phyloP scores from a whole-genome alignment of 2,888 invertebrate genomes.

The Chloroclystis v-ata region DNA sequence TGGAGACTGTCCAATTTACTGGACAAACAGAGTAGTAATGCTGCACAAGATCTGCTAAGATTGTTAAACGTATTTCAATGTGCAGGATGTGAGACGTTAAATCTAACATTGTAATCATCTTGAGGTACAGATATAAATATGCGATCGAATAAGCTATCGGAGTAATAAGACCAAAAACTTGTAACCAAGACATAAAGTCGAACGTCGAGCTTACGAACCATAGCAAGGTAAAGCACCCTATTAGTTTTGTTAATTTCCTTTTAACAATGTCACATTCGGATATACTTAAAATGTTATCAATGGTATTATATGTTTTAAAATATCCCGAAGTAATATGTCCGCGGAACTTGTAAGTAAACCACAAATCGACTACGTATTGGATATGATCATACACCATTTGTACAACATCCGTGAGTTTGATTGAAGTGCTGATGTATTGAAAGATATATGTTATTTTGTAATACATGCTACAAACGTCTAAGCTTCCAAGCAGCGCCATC shows the following conservation, averaged over 20 bases:
- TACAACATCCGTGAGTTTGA: constrained; percentile 48
- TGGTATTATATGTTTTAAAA: constrained; percentile 45
- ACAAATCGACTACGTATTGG: constrained; percentile 54
- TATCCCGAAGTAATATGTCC: constrained; percentile 45
- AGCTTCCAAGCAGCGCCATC: constrained; percentile 31
- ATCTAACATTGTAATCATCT: constrained; percentile 55
- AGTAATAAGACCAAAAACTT: constrained; percentile 38
- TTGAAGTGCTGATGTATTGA: constrained; percentile 35
- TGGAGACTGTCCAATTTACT: constrained; percentile 25
- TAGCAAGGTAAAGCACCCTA: constrained; percentile 35
- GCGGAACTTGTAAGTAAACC: constrained; percentile 51
- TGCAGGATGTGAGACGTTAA: constrained; percentile 52
- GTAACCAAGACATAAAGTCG: constrained; percentile 49
- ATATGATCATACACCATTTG: constrained; percentile 51
- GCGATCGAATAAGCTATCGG: constrained; percentile 40
- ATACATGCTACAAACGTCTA: constrained; percentile 40
- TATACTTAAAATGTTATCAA: constrained; percentile 48
- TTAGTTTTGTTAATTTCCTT: constrained; percentile 35
- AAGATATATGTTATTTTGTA: constrained; percentile 45
- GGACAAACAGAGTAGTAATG: constrained; percentile 31
- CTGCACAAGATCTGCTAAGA: constrained; percentile 43
- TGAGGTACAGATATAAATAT: constrained; percentile 54
- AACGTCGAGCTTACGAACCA: constrained; percentile 42
- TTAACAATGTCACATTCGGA: constrained; percentile 36
- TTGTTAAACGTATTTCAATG: constrained; percentile 45